These are phyloP conservation scores for Operophtera brumata DNA, from an alignment of 2,888 invertebrate species.

Conservation along the genomic window DNA sequence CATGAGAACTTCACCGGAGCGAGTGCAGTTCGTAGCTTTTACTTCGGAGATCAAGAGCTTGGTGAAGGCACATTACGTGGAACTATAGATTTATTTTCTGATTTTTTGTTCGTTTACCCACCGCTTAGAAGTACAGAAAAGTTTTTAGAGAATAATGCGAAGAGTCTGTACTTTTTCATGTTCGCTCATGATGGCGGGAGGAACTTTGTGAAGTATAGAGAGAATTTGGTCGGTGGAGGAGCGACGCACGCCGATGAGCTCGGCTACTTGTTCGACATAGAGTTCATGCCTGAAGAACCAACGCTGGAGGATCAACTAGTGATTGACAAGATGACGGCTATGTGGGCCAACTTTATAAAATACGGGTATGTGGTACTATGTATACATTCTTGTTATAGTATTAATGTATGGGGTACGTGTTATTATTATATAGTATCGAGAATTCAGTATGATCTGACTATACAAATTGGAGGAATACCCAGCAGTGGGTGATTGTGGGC, in stretches of 20 bases:
- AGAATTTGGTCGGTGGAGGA: slow-evolving; percentile 40
- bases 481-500: no score
- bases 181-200: slow-evolving; percentile 54
- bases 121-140: slow-evolving; percentile 4
- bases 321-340: slow-evolving; percentile 47
- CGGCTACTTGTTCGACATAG: slow-evolving; percentile 49
- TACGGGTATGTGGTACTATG: slow-evolving; percentile 42
- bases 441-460: no score
- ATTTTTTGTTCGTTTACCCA: slow-evolving; percentile 44
- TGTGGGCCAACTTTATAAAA: slow-evolving; percentile 33
- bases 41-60: slow-evolving; percentile 49
- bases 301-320: slow-evolving; percentile 42
- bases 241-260: slow-evolving; percentile 52
- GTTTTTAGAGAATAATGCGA: slow-evolving; percentile 10
- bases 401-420: no score
- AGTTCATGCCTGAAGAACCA: slow-evolving; percentile 34
- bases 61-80: slow-evolving; percentile 29
- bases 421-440: no score
- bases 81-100: slow-evolving; percentile 43
- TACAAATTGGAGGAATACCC: no score
- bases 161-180: slow-evolving; percentile 36
- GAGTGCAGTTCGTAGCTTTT: slow-evolving; percentile 46
- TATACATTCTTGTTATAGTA: no score
- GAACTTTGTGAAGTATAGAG: slow-evolving; percentile 43
- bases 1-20: slow-evolving; percentile 32